These are phyloP conservation scores for Pygoscelis antarcticus DNA, from an alignment of 2,113 vertebrate genomes.

Conservation along the genomic window DNA sequence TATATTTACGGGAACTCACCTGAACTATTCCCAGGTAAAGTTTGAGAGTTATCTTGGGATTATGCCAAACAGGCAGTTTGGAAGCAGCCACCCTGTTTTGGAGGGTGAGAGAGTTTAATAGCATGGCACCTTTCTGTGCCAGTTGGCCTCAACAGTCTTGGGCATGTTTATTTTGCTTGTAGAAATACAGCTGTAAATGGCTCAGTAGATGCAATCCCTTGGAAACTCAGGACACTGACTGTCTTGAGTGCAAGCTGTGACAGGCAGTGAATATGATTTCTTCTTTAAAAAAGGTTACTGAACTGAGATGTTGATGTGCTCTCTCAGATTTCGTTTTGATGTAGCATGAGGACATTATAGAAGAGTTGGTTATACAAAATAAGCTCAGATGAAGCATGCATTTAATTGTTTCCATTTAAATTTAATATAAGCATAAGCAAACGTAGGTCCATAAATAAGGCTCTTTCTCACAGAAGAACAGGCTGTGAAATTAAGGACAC, in stretches of 20 bases:
- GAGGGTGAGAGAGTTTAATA: neutral
- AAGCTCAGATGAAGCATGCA: neutral
- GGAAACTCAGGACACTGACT: neutral
- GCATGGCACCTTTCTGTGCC: neutral
- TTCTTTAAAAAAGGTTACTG: neutral
- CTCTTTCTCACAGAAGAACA: neutral
- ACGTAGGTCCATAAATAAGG: neutral
- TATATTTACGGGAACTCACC: neutral
- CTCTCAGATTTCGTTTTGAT: neutral
- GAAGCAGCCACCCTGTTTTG: slow-evolving; percentile 4
- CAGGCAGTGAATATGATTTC: neutral
- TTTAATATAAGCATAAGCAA: neutral
- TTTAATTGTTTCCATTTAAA: slow-evolving; percentile 5
- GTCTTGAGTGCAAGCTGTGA: neutral
- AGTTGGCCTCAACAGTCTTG: neutral
- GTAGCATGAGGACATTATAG: neutral
- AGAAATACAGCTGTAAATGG: slow-evolving; percentile 3
- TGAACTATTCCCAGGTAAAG: slow-evolving; percentile 7
- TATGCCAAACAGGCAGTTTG: neutral
- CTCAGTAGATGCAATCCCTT: neutral
- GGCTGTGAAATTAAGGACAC: neutral
- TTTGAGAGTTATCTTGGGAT: neutral
- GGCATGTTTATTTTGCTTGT: slow-evolving; percentile 8
- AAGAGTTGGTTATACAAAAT: neutral
- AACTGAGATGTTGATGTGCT: neutral